Base-by-base conservation (phyloP, 2,113 vertebrate genomes). In the Cynoglossus semilaevis region DNA sequence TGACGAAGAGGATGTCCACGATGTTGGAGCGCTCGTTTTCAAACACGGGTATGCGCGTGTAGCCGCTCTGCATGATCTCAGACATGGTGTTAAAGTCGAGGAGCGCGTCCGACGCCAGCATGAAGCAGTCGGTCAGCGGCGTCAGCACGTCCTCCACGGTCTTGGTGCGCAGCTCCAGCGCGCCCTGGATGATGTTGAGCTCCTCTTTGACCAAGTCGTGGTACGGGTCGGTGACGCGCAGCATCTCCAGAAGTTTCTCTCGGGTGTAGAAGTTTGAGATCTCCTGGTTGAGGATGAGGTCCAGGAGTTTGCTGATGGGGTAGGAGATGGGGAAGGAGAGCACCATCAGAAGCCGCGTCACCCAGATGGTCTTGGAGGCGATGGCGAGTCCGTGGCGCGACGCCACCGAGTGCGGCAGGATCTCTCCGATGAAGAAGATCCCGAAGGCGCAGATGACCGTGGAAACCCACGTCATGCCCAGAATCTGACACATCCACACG, bases 141-240 rank as follows among this genome's bases (percentile, higher is more conserved):
- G 96, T 99, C 80, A 99, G 81, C 16, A 95, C 94, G 58, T 99
- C 95, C 81, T 98, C 95, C 66, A 97, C 95, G 7, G 92, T 94
- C 51, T 98, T 98, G 77, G 92, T 94, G 77, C 95, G 91, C 40
- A 99, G 88, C 87, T 98, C 95, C 81, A 98, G 89, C 15, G 95
- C 96, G 0, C 96, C 96, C 76, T 98, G 95, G 70, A 98, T 95
- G 84, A 98, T 97, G 88, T 96, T 97, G 49, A 98, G 79, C 85
- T 98, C 95, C 76, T 94, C 95, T 38, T 95, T 96, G 12, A 96
- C 94, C 74, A 98, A 88, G 83, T 96, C 95, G 62, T 93, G 92
- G 81, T 96, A 96, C 2, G 95, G 95, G 58, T 95, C 94, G 0
- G 94, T 92, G 5, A 95, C 93, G 1, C 94, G 88, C 82, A 98